Evolutionary conservation across 2,888 invertebrate species (phyloP).

Genomic region (Tetragnatha montana): DNA sequence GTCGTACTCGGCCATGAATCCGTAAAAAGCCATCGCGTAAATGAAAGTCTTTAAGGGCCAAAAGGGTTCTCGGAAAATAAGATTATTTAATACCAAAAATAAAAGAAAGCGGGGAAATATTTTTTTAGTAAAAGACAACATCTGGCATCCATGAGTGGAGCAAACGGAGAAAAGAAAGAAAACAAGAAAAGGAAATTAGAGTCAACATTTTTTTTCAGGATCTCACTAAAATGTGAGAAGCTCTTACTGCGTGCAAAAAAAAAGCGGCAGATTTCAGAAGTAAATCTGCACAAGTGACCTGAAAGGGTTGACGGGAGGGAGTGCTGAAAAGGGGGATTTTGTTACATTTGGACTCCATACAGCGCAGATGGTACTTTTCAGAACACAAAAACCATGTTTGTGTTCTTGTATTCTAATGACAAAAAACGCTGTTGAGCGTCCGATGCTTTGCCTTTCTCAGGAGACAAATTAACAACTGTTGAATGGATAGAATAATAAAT

Average conservation of each 20-base stretch:
- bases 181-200: conserved; percentile 61
- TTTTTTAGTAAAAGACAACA: conserved; percentile 70
- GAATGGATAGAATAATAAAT: background rate
- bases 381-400: conserved; percentile 53
- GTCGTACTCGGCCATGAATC: background rate
- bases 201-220: conserved; percentile 67
- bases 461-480: background rate
- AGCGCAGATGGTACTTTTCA: conserved; percentile 68
- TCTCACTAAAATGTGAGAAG: conserved; percentile 68
- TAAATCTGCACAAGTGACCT: conserved; percentile 68
- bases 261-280: conserved; percentile 52
- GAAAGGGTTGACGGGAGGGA: conserved; percentile 66
- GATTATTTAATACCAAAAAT: conserved; percentile 59
- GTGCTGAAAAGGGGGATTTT: conserved; percentile 61
- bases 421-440: conserved; percentile 8
- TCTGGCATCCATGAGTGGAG: conserved; percentile 66
- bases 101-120: conserved; percentile 63
- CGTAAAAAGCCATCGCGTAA: conserved; percentile 5
- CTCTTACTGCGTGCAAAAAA: conserved; percentile 46
- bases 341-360: conserved; percentile 61
- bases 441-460: conserved; percentile 1
- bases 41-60: conserved; percentile 49
- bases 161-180: conserved; percentile 26
- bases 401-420: conserved; percentile 49
- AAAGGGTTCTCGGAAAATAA: conserved; percentile 61